Evolutionary conservation across 2,113 vertebrate genomes (phyloP).

Genomic region (Alces alces): DNA sequence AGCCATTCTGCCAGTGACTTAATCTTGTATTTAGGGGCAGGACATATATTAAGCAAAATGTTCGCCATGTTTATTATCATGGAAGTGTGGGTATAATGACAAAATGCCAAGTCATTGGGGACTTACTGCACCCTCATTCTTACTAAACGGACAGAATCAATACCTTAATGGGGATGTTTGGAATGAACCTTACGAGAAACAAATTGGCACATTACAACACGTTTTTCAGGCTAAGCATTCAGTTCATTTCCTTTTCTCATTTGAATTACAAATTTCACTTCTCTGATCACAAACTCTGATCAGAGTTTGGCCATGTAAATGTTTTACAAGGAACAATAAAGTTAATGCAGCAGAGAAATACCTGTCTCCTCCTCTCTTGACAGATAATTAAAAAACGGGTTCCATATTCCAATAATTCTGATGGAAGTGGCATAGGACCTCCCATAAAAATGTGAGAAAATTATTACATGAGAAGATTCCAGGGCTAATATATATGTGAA

Average conservation of each 20-base stretch:
- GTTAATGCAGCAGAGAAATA: conserved; percentile 73
- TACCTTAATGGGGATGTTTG: conserved; percentile 78
- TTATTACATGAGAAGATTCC: conserved; percentile 50
- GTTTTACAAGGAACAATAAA: conserved; percentile 76
- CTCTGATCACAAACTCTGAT: conserved; percentile 73
- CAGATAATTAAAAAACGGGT: conserved; percentile 72
- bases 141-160: conserved; percentile 79
- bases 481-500: conserved; percentile 47
- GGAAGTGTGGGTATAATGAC: conserved; percentile 22
- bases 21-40: background rate
- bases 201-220: conserved; percentile 77
- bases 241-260: conserved; percentile 82
- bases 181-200: conserved; percentile 70
- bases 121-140: conserved; percentile 63
- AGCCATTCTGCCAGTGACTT: background rate
- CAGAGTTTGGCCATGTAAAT: conserved; percentile 77
- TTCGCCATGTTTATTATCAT: conserved; percentile 34
- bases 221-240: conserved; percentile 74
- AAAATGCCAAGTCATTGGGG: conserved; percentile 59
- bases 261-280: conserved; percentile 82
- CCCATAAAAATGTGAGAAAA: conserved; percentile 54
- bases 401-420: conserved; percentile 69
- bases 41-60: background rate
- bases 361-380: conserved; percentile 48
- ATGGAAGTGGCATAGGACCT: conserved; percentile 39